Percentiles rank a stretch among this genome's conserved stretches.
Conservation (phyloP, 2,113 vertebrate species). For the Lophura nycthemera region DNA sequence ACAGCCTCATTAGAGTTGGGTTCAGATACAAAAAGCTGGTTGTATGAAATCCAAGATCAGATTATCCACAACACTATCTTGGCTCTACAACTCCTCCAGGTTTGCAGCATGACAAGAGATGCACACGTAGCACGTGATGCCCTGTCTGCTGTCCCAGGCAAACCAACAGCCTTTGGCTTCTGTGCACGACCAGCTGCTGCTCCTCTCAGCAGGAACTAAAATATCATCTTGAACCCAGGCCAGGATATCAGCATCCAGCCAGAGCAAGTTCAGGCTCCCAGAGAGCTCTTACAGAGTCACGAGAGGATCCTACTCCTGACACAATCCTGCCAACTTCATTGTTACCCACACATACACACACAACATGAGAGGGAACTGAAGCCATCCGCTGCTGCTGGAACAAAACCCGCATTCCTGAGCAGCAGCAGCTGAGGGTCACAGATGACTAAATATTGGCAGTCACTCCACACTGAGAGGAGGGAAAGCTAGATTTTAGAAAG, state of each 20-base stretch:
- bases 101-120: neutral
- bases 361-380: neutral
- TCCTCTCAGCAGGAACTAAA: conserved; percentile 24
- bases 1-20: neutral
- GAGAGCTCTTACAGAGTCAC: neutral
- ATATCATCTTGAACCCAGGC: neutral
- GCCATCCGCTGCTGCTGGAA: neutral
- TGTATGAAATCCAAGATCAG: neutral
- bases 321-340: neutral
- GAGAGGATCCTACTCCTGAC: neutral
- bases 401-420: neutral
- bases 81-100: neutral
- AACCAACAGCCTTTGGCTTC: conserved; percentile 1
- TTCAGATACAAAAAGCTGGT: neutral
- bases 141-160: rapidly evolving
- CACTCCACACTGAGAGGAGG: neutral
- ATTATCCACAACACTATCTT: neutral
- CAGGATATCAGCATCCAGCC: conserved; percentile 12
- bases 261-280: neutral
- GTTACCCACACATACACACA: rapidly evolving
- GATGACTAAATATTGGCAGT: neutral
- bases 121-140: rapidly evolving
- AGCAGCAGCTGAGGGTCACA: conserved; percentile 9
- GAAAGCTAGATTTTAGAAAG: neutral
- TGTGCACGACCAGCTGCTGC: conserved; percentile 20